Base-by-base conservation (phyloP, 2,888 invertebrate genomes). In the Molanna angustata region DNA sequence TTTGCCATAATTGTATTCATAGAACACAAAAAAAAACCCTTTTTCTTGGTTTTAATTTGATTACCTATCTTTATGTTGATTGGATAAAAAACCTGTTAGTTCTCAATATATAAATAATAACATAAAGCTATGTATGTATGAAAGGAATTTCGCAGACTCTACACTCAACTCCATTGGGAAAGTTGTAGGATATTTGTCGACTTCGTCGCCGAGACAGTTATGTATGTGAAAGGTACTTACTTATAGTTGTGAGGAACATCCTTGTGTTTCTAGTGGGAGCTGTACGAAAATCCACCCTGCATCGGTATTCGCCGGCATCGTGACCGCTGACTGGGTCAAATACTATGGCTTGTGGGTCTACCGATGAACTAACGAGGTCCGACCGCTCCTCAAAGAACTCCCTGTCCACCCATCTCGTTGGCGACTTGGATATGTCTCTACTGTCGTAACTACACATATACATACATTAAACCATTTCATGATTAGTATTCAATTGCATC, bases 301-400 rank as follows among this genome's bases (percentile, higher is more conserved):
- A 91, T 55, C 88, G 79, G 69, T 90, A 90, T 61, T 87, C 79
- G 7, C 89, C 90, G 45, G 85, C 85, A 67, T 91, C 90, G 14
- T 77, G 22, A 7, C 46, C 22, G 19, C 49, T 31, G 6, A 59
- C 71, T 52, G 88, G 82, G 66, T 85, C 82, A 52, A 86, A 80
- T 61, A 83, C 81, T 50, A 86, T 75, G 3, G 86, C 83, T 0
- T 87, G 86, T 13, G 86, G 84, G n/a, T 51, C 53, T 19, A 42
- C 27, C 3, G 27, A 22, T 7, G 52, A 20, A 19, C 49, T 27
- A 11, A 31, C 37, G 11, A 27, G 14, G n/a, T 39, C 49, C 9
- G 49, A 20, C 6, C 50, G n/a, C 22, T 56, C 56, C 2, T 54
- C 56, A 16, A 59, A 50, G 6, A 46, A 41, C 17, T 52, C 52